Conservation (phyloP, 1,140 invertebrate species). For the Zaprionus camerounensis region DNA sequence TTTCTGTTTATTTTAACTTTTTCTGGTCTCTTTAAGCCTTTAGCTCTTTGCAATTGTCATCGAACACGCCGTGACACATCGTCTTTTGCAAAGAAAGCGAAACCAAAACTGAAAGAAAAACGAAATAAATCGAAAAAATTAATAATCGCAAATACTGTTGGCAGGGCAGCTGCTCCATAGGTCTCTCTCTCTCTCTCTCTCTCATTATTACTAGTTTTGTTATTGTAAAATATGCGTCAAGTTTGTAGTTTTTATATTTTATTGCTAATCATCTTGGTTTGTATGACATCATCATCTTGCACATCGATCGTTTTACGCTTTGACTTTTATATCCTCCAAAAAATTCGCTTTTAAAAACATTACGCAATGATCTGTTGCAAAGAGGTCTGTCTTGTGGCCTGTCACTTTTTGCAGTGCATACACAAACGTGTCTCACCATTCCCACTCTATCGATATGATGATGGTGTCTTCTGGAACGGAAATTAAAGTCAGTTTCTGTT, state of each 20-base stretch:
- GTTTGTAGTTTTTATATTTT: slow-evolving; percentile 32
- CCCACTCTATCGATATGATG: not conserved
- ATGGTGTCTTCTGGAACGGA: slow-evolving; percentile 34
- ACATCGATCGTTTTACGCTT: slow-evolving; percentile 4
- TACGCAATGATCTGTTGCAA: slow-evolving; percentile 63
- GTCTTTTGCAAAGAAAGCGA: slow-evolving; percentile 66
- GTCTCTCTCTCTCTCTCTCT: slow-evolving; percentile 1
- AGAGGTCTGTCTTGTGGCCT: not conserved
- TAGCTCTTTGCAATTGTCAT: slow-evolving; percentile 63
- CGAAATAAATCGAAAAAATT: slow-evolving; percentile 31
- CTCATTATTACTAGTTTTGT: not conserved
- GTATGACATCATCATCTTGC: slow-evolving; percentile 42
- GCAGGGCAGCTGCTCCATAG: slow-evolving; percentile 22
- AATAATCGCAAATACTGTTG: slow-evolving; percentile 56
- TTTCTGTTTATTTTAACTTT: slow-evolving; percentile 11
- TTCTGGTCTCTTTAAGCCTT: not conserved
- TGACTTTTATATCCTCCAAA: slow-evolving; percentile 60
- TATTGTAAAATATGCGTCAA: slow-evolving; percentile 22
- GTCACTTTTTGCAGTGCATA: slow-evolving; percentile 20
- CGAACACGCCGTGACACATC: slow-evolving; percentile 66
- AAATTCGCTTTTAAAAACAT: slow-evolving; percentile 52
- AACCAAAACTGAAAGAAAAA: slow-evolving; percentile 23
- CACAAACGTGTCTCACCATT: slow-evolving; percentile 8
- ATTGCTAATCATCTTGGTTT: slow-evolving; percentile 54
- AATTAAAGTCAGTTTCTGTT: slow-evolving; percentile 46